These are phyloP conservation scores for Celastrina argiolus DNA, from an alignment of 2,888 invertebrate species.

Conservation along the genomic window DNA sequence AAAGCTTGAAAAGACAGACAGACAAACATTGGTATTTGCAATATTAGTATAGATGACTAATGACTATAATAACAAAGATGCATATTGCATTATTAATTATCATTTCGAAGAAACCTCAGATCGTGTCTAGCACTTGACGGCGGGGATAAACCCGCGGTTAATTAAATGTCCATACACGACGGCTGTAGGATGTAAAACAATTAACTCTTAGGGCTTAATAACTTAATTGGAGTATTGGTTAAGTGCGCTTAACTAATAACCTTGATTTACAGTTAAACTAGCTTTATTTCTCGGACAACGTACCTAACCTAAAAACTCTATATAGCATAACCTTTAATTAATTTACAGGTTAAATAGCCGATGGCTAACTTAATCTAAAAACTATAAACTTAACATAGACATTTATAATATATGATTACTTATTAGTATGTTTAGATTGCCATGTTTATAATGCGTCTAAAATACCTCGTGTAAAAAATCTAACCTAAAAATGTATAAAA, in stretches of 20 bases:
- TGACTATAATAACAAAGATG: neutral
- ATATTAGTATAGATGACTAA: constrained; percentile 4
- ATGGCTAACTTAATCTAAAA: too few relatives aligned
- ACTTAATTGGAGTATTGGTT: constrained; percentile 1
- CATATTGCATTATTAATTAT: constrained; percentile 5
- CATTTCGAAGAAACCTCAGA: neutral
- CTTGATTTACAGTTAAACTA: neutral
- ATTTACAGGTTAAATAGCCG: too few relatives aligned
- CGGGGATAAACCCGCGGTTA: neutral
- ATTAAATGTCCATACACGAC: neutral
- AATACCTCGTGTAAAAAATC: too few relatives aligned
- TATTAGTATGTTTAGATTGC: too few relatives aligned
- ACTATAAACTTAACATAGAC: too few relatives aligned
- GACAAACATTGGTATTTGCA: too few relatives aligned
- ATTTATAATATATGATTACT: too few relatives aligned
- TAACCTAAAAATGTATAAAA: neutral
- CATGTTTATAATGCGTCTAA: too few relatives aligned
- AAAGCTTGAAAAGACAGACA: too few relatives aligned
- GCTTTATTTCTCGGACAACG: too few relatives aligned
- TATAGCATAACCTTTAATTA: too few relatives aligned
- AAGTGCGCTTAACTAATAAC: neutral
- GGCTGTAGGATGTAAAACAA: neutral
- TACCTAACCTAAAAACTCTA: too few relatives aligned
- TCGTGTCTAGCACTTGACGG: neutral
- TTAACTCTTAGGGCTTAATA: neutral